Base-by-base conservation (phyloP, 2,888 invertebrate species). In the Mesochorus sp. region DNA sequence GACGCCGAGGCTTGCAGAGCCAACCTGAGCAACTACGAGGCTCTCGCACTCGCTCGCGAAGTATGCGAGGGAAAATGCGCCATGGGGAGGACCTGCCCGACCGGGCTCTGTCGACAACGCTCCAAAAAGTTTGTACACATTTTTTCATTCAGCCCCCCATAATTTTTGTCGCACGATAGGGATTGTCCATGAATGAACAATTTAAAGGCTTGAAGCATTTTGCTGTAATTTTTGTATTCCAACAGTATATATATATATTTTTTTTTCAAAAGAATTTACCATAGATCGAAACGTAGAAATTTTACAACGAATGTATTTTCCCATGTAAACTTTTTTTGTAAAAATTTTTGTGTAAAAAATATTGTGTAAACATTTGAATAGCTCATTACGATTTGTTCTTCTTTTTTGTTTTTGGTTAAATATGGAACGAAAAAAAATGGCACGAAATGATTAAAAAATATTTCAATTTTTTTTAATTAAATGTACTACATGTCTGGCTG, bases 41-140 rank as follows among this genome's bases (percentile, higher is more conserved):
- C 95, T 78, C 93, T 97, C 90, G 92, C 97, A 62, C 94, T 94
- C 84, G 95, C 96, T 75, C 93, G 94, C 79, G 95, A 96, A 85
- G 96, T 97, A 80, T 97, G 97, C 91, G 97, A 97, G 90, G 97
- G 97, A 49, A 95, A 95, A 88, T 97, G 97, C 89, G 93, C 95
- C 2, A 94, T 96, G 92, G 96, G 96, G 51, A 94, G 96, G 86
- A 94, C 95, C 84, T 97, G 97, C 91, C 97, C 97, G 4, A 96
- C 97, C 85, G 97, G 97, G 91, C 93, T 93, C 42, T 94, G 94
- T 85, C 91, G 93, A 37, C 92, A 92, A 44, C 88, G 91, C 37
- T 91, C 91, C 73, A 92, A 92, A 84, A 90, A 92, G 92, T 92
- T 77, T 76, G 78, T 66, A 14, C 0, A 17, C 2, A n/a, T n/a